Conservation (phyloP, 2,888 invertebrate species). For the Hydrotaea cyrtoneurina region DNA sequence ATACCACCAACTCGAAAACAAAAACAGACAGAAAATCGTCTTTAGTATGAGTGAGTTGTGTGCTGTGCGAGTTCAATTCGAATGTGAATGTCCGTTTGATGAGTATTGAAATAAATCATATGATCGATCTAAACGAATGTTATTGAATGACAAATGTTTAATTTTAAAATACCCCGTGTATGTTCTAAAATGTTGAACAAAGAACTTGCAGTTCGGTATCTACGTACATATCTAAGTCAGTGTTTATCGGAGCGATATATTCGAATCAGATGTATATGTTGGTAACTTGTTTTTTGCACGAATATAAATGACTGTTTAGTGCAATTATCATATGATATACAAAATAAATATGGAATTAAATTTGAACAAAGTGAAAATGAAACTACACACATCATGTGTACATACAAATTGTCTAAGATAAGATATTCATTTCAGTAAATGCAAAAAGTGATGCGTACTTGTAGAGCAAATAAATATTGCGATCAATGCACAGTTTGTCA, state of each 20-base stretch:
- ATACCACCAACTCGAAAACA: too few relatives aligned
- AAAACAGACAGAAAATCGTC: too few relatives aligned
- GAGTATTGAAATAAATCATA: neutral
- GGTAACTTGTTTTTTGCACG: neutral
- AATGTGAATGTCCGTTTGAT: neutral
- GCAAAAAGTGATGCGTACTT: constrained; percentile 15
- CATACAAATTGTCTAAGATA: constrained; percentile 29
- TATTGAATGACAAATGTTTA: constrained; percentile 5
- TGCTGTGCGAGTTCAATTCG: neutral
- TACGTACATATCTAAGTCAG: too few relatives aligned
- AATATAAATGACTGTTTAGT: constrained; percentile 19
- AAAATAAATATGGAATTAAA: constrained; percentile 41
- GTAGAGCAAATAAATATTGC: constrained; percentile 4
- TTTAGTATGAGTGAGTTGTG: too few relatives aligned
- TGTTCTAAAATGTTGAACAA: constrained; percentile 22
- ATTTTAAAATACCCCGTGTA: neutral
- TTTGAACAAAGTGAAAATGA: constrained; percentile 37
- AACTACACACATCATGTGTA: neutral
- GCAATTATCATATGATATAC: constrained; percentile 44
- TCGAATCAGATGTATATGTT: neutral
- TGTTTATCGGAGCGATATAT: neutral
- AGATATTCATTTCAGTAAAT: constrained; percentile 34
- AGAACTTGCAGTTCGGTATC: neutral
- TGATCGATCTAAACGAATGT: constrained; percentile 15
- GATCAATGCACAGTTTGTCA: neutral